phyloP scores from a whole-genome alignment of 1,140 invertebrate species.

The Stegodyphus dumicola region DNA sequence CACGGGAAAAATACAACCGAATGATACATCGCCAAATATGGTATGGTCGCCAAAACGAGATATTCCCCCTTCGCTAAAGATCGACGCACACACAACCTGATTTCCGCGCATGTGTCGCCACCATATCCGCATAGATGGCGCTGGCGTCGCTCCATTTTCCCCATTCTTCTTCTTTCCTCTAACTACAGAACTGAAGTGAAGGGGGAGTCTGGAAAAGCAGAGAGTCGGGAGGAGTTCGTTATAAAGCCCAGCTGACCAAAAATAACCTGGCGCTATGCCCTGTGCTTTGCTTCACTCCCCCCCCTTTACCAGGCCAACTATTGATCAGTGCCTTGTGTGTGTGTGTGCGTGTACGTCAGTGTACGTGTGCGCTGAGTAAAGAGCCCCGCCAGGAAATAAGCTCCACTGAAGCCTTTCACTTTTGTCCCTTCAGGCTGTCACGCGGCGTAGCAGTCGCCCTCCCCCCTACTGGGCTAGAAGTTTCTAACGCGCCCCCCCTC shows the following conservation, averaged over 20 bases:
- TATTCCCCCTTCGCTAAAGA: not conserved
- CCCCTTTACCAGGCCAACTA: constrained; percentile 42
- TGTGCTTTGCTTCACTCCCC: constrained; percentile 7
- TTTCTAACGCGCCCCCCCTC: constrained; percentile 14
- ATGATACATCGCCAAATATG: constrained; percentile 13
- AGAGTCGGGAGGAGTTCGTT: constrained; percentile 51
- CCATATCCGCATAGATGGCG: constrained; percentile 43
- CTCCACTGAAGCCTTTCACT: constrained; percentile 60
- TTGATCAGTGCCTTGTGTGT: constrained; percentile 47
- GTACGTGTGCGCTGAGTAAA: constrained; percentile 25
- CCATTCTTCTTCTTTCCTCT: not conserved
- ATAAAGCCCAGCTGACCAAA: constrained; percentile 60
- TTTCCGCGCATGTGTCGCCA: constrained; percentile 35
- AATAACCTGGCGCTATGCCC: constrained; percentile 59
- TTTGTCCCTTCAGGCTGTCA: constrained; percentile 60
- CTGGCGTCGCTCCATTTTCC: constrained; percentile 4
- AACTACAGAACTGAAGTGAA: constrained; percentile 43
- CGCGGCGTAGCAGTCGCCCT: constrained; percentile 17
- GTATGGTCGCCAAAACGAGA: constrained; percentile 3
- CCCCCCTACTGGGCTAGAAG: constrained; percentile 8
- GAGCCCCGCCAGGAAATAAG: constrained; percentile 58
- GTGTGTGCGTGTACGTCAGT: not conserved
- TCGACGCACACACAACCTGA: not conserved
- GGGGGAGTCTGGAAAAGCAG: not conserved
- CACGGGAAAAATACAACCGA: not conserved